Conservation (phyloP, 2,113 vertebrate species). For the Thalassarche chlororhynchos region DNA sequence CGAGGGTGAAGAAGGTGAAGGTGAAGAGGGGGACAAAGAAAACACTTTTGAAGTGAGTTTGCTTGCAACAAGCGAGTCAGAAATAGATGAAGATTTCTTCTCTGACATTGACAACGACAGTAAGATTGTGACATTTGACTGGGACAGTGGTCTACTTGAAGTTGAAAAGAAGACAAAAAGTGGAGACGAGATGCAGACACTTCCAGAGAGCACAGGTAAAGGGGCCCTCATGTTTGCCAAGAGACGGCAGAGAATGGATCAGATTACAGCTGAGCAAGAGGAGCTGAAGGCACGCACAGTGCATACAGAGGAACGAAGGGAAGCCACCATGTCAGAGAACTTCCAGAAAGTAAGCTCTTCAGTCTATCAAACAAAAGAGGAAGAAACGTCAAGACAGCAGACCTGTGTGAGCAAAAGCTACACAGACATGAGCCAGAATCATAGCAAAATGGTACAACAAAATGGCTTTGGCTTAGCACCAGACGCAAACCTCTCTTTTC, state of each 20-base stretch:
- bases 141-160: slow-evolving; percentile 89
- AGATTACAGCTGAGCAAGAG: slow-evolving; percentile 91
- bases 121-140: slow-evolving; percentile 84
- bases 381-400: slow-evolving; percentile 37
- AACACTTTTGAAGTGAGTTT: slow-evolving; percentile 81
- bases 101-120: slow-evolving; percentile 77
- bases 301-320: slow-evolving; percentile 70
- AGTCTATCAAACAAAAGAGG: slow-evolving; percentile 64
- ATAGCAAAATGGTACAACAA: slow-evolving; percentile 69
- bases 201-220: slow-evolving; percentile 92
- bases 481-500: slow-evolving; percentile 56
- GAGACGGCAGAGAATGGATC: slow-evolving; percentile 91
- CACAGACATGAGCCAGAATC: slow-evolving; percentile 78
- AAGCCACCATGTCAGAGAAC: slow-evolving; percentile 35
- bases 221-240: slow-evolving; percentile 95
- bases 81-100: slow-evolving; percentile 85
- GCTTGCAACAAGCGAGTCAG: slow-evolving; percentile 79
- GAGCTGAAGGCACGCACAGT: slow-evolving; percentile 80
- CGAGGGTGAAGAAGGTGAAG: slow-evolving; percentile 77
- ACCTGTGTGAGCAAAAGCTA: slow-evolving; percentile 77
- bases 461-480: slow-evolving; percentile 77
- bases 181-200: slow-evolving; percentile 84
- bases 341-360: slow-evolving; percentile 69
- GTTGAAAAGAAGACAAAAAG: slow-evolving; percentile 83
- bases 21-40: slow-evolving; percentile 76